These are phyloP conservation scores for Holothuria glaberrima DNA, from an alignment of 35 echinoderm and acorn worm species.

Conservation along the genomic window DNA sequence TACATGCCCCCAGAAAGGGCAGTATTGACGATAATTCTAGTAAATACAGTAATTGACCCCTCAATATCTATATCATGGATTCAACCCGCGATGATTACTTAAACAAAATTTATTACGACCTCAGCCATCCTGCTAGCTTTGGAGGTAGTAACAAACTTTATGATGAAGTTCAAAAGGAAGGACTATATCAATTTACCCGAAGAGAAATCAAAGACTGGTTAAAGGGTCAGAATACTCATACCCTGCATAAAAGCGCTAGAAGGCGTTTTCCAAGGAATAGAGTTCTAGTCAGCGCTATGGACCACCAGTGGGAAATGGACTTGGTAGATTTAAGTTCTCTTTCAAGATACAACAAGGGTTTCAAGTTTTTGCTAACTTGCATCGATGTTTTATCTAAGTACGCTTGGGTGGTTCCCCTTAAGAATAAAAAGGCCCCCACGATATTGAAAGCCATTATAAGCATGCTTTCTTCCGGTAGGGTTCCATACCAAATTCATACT, in stretches of 20 bases:
- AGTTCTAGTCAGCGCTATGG: constrained; percentile 59
- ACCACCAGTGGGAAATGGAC: too few species aligned
- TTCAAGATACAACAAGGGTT: constrained; percentile 49
- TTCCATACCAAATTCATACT: too few species aligned
- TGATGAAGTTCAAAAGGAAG: constrained; percentile 29
- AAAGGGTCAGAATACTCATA: constrained; percentile 69
- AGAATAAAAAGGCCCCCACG: constrained; percentile 44
- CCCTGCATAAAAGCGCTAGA: constrained; percentile 53
- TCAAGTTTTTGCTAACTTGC: constrained; percentile 44
- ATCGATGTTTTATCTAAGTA: too few species aligned
- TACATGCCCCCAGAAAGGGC: neutral
- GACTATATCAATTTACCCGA: neutral
- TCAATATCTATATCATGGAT: neutral
- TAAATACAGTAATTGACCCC: too few species aligned
- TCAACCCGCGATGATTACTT: constrained; percentile 15
- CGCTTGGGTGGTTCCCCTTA: constrained; percentile 59
- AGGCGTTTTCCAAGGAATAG: constrained; percentile 50
- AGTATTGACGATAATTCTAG: neutral
- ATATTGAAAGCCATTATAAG: constrained; percentile 46
- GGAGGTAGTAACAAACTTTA: constrained; percentile 47
- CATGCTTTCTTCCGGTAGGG: too few species aligned
- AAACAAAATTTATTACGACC: constrained; percentile 34
- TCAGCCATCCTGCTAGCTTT: constrained; percentile 30
- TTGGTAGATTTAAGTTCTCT: too few species aligned
- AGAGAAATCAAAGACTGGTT: constrained; percentile 47